Percentiles rank a stretch among this genome's conserved stretches.
phyloP scores from a whole-genome alignment of 1,140 invertebrate genomes.

The Chlorops oryzae region DNA sequence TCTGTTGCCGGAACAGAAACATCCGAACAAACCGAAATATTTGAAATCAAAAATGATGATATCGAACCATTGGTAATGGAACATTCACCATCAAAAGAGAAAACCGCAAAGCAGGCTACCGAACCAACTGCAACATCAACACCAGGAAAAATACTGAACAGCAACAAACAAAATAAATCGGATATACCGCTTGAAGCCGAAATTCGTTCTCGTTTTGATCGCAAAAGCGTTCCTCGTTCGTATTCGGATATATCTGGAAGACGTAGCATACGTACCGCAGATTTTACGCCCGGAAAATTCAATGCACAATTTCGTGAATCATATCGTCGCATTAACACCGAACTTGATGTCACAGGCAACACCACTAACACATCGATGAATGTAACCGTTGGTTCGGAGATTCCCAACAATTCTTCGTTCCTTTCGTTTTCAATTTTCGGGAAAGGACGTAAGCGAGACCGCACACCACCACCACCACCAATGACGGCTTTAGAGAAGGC shows the following conservation, averaged over 20 bases:
- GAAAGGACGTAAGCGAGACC: conserved; percentile 36
- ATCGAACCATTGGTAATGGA: conserved; percentile 33
- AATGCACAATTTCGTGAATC: conserved; percentile 18
- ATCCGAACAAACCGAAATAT: background rate
- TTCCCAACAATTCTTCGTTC: conserved; percentile 37
- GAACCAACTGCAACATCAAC: conserved; percentile 37
- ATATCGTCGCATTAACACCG: conserved; percentile 31
- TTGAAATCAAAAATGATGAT: conserved; percentile 23
- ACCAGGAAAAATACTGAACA: conserved; percentile 21
- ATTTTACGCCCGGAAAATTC: conserved; percentile 33
- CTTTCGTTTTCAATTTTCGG: conserved; percentile 38
- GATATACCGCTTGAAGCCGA: conserved; percentile 18
- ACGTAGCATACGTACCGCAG: conserved; percentile 28
- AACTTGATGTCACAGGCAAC: conserved; percentile 31
- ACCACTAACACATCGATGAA: conserved; percentile 41
- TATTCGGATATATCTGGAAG: conserved; percentile 37
- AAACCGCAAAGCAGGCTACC: conserved; percentile 1
- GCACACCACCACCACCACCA: conserved; percentile 30
- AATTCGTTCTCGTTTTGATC: conserved; percentile 22
- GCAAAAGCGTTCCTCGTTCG: conserved; percentile 20
- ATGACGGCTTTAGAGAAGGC: conserved; percentile 34
- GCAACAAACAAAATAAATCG: conserved; percentile 13
- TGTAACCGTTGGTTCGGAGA: conserved; percentile 41
- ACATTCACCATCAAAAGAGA: conserved; percentile 23
- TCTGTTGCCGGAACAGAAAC: conserved; percentile 9